Evolutionary conservation across 1,140 invertebrate genomes (phyloP), one percentile per base, ranked within the genome.

Genomic region (Armadillidium nasatum): DNA sequence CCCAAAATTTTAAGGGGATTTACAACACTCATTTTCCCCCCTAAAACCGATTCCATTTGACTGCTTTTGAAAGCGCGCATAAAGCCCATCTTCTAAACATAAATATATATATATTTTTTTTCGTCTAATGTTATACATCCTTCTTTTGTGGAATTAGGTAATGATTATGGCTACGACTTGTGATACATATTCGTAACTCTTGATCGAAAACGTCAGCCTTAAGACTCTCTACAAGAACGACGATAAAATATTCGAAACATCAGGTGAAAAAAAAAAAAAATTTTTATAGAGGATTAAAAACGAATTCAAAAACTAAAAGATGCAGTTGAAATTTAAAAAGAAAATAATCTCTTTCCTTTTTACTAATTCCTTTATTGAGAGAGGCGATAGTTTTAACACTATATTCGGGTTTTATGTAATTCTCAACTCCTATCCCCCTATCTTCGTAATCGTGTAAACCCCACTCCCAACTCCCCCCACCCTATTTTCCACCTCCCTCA

Each of bases 31-130:
- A 60, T 60, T 60, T 60, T 19, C 50, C 50, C 50, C 50, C 50
- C 50, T 60, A 60, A 60, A 60, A 60, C 50, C 50, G 19, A 60
- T 60, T 60, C 50, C 50, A 60, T 60, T 60, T 60, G 50, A 19
- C 1, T 60, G 50, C 50, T 13, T 60, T 7, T 60, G 11, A 60
- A 60, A 60, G 50, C 50, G 50, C 50, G 50, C 4, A 60, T 60
- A 19, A 13, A 19, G 19, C 50, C 50, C 50, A 60, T 60, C 50
- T 60, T 19, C 50, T 19, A 7, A 33, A 33, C 33, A 33, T 33
- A 33, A 33, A 33, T 33, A 33, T 33, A 33, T n/a, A n/a, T n/a
- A n/a, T n/a, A n/a, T n/a, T n/a, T 33, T 60, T 60, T 60, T 60
- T 60, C 19, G 50, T 60, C 11, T 60, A 19, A 60, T 19, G 50